Evolutionary conservation across 53 echinoderm and acorn worm genomes (phyloP), one percentile per base, ranked within the genome.

Genomic region (Paelopatides confundens): DNA sequence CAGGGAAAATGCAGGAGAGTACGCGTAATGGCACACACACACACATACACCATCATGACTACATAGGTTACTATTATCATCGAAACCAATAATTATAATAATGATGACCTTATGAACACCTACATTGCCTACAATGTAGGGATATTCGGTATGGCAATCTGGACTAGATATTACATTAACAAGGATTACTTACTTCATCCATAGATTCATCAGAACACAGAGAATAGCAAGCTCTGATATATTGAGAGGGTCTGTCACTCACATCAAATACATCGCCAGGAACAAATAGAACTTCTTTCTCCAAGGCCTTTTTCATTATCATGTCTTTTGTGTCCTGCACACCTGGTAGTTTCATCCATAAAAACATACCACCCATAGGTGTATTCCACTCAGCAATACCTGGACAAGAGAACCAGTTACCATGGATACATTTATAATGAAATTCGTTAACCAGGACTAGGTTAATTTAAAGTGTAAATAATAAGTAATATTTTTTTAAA

Each of bases 261-360:
- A 92, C 82, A 30, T 82, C 86, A 67, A 95, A 98, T 3, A 90
- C 91, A 65, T 88, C 84, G 5, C 98, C 98, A 7, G 98, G 98
- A 33, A 98, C 98, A 43, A 98, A 92, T 32, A 98, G 85, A 9
- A 98, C 98, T 10, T 96, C 98, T 51, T 95, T 98, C 87, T 94
- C 87, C 53, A 92, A 71, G 5, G 98, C 98, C 65, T 92, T 94
- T 54, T 89, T 89, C 71, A 90, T 89, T 65, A 95, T 98, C 49
- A 98, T 87, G 5, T 95, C 87, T 24, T 68, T 82, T 4, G 94
- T 86, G 92, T 98, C 98, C 24, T 90, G 84, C 0, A 98, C 82
- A 30, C 93, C 95, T 0, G 92, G 87, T 39, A 98, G 95, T 39
- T 94, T 91, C 36, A 98, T 84, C 98, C 98, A 98, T 12, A 95